A percentile compares a stretch with the other conserved stretches of the same genome.
These are phyloP conservation scores for Patella ulyssiponensis DNA, from an alignment of 2,888 invertebrate species.

Conservation along the genomic window DNA sequence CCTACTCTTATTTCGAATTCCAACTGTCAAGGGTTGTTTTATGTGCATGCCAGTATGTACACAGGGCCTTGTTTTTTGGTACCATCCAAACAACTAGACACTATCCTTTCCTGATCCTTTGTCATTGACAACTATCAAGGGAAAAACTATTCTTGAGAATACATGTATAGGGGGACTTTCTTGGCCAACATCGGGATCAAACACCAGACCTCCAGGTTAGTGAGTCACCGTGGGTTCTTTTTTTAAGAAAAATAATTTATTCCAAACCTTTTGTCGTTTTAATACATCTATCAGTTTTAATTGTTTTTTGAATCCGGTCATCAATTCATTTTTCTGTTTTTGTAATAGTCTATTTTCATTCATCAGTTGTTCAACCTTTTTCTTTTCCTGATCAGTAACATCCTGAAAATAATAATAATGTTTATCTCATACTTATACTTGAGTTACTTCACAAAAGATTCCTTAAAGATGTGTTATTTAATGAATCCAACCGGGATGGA, in stretches of 20 bases:
- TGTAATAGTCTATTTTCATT: constrained; percentile 71
- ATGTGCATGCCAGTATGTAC: no score
- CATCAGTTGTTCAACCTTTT: constrained; percentile 67
- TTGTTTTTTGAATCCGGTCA: constrained; percentile 73
- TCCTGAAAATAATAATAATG: constrained; percentile 48
- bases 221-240: not conserved
- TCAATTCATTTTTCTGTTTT: constrained; percentile 73
- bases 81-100: no score
- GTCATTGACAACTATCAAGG: not conserved
- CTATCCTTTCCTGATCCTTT: no score
- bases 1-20: no score
- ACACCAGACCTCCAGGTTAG: no score
- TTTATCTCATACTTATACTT: not conserved
- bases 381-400: constrained; percentile 64
- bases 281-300: constrained; percentile 73
- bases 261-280: constrained; percentile 71
- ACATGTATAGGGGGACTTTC: no score
- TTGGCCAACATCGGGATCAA: not conserved
- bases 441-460: no score
- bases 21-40: no score
- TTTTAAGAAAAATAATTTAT: not conserved
- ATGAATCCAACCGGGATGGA: no score
- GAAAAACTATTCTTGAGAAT: not conserved
- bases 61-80: no score
- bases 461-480: no score